Base-by-base conservation (phyloP, 1,140 invertebrate species). In the Musca domestica region DNA sequence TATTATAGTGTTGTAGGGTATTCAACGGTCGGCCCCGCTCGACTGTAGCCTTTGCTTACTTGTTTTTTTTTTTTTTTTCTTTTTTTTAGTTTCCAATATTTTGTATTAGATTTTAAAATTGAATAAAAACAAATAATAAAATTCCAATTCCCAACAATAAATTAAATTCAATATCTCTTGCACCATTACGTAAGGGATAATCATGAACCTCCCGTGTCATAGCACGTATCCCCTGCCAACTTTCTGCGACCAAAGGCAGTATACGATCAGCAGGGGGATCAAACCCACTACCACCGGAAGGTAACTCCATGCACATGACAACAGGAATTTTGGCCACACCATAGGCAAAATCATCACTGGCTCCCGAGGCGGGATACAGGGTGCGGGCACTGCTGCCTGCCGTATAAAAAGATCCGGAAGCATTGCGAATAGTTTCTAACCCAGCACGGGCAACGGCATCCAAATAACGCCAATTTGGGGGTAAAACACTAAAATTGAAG, bases 261-360 rank as follows among this genome's bases (percentile, higher is more conserved):
- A 93, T 89, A 71, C 90, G 86, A 1, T 81, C 75, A 10, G 86
- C 83, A 25, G 90, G 90, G 1, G 92, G 85, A 58, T 89, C 70
- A 75, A 91, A 91, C 0, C 87, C 87, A 3, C 46, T 2, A 7
- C 87, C 88, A 47, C 86, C 86, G 30, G 89, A 89, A 1, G 89
- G 84, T 25, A 92, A 77, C 76, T 92, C 91, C 72, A 91, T 81
- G 0, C 88, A 87, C 74, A 88, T 91, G 2, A 88, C 85, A 56
- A 90, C 85, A 23, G 85, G 85, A 19, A 90, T 84, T 27, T 83
- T 83, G 2, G 83, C 84, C 3, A 83, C 82, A 23, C 84, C 85
- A 67, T 85, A 83, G 4, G 88, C 88, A 83, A 86, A 91, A 74
- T 91, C 90, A 22, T 87, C 83, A 1, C 86, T 87, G 6, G 86